Conservation (phyloP, 2,797 vertebrate genomes). For the Hydrocynus forskahlii region DNA sequence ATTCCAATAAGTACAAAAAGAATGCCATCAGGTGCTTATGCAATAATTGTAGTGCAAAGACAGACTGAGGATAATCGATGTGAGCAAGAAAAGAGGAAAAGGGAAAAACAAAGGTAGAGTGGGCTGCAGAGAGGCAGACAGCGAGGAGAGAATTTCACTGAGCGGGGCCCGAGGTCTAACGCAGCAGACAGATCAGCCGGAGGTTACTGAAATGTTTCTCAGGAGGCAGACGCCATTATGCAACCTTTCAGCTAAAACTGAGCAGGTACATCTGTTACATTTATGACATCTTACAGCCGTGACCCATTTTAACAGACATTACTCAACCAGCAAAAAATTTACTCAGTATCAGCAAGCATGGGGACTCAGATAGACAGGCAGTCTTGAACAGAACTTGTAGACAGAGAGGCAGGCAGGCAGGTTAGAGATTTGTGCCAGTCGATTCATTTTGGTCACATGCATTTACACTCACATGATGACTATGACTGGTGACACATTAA, state of each 20-base stretch:
- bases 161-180: slow-evolving; percentile 14
- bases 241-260: slow-evolving; percentile 22
- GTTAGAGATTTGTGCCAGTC: neutral
- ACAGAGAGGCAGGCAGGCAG: neutral
- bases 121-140: slow-evolving; percentile 4
- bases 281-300: slow-evolving; percentile 15
- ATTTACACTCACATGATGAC: neutral
- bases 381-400: neutral
- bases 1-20: too few species aligned
- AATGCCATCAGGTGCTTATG: too few species aligned
- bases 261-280: slow-evolving; percentile 4
- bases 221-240: slow-evolving; percentile 14
- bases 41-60: neutral
- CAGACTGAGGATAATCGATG: neutral
- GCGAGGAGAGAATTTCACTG: slow-evolving; percentile 10
- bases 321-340: neutral
- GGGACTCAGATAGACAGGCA: neutral
- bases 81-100: too few species aligned
- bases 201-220: slow-evolving; percentile 21
- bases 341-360: neutral
- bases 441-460: slow-evolving; percentile 1
- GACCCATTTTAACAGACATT: slow-evolving; percentile 2
- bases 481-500: neutral
- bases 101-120: neutral
- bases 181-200: slow-evolving; percentile 25